Base-by-base conservation (phyloP, 1,140 invertebrate species). In the Orius insidiosus region DNA sequence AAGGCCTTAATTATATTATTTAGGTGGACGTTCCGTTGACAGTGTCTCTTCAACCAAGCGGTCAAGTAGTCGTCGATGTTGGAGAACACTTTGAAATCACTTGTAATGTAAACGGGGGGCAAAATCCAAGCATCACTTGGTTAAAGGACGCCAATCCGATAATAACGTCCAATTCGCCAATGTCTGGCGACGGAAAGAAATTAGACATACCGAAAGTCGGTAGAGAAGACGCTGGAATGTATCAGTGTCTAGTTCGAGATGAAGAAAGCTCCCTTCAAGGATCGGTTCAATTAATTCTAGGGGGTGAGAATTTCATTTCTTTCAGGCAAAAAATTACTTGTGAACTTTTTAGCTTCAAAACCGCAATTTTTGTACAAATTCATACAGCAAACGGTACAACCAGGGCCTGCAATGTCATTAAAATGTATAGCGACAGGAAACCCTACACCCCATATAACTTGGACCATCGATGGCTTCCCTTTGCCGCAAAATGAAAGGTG, bases 381-480 rank as follows among this genome's bases (percentile, higher is more conserved):
- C 45, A 62, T 67, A 31, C 62, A 68, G 42, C 64, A 68, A 51
- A 69, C 64, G n/a, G 56, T 72, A 4, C 64, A 71, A 45, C 67
- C 68, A 10, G 71, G 70, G 1, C 61, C 64, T 3, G 56, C 61
- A 7, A 61, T 72, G 4, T 69, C 68, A 7, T 51, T 76, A 3
- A 68, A 69, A 47, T 76, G 74, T 56, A 63, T 64, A 10, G 71
- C 70, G 2, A 61, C 66, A 1, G 72, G 72, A 10, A 71, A 69
- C 50, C 72, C 67, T 1, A 71, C 72, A 1, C 71, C 72, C 2
- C 59, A 58, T 18, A 63, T 73, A 18, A 62, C 57, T 3, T 74
- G 71, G 71, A 58, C 59, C 4, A 55, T 72, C 14, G 71, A 74
- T 52, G 69, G 63, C 13, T 62, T 61, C 45, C 53, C 58, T 9